A percentile compares a stretch with the other conserved stretches of the same genome.
Conservation (phyloP, 2,113 vertebrate species). For the Microtus oregoni region DNA sequence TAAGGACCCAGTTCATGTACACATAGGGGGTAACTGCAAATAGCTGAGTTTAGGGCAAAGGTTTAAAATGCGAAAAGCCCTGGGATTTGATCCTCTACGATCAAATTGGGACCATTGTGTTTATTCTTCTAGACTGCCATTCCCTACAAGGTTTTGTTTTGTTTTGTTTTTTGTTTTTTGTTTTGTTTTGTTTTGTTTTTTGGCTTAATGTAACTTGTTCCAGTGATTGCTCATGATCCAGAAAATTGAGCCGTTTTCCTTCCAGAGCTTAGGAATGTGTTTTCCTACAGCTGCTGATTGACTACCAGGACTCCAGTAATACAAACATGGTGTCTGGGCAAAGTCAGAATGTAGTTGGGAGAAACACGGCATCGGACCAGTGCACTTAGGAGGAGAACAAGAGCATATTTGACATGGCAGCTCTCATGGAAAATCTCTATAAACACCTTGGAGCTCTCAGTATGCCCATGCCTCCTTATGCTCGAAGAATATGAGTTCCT, state of each 20-base stretch:
- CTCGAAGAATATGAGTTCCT: neutral
- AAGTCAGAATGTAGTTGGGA: neutral
- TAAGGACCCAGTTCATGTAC: neutral
- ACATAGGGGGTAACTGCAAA: neutral
- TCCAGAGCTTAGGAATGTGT: neutral
- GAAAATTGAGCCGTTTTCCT: constrained; percentile 25
- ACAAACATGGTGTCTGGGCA: neutral
- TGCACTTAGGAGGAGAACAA: neutral
- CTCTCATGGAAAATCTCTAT: constrained; percentile 38
- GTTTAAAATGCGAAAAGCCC: neutral
- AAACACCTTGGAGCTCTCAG: neutral
- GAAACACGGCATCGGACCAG: neutral
- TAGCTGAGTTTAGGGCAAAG: neutral
- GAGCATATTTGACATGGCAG: neutral
- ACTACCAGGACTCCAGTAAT: neutral
- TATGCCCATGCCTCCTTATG: neutral
- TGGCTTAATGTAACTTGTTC: neutral
- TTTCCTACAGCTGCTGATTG: constrained; percentile 45
- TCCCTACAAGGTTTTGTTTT: neutral
- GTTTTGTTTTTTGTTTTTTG: no score
- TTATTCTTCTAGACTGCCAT: neutral
- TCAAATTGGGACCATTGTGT: neutral
- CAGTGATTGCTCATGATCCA: neutral
- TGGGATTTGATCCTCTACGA: neutral
- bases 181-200: no score